Evolutionary conservation across 2,888 invertebrate genomes (phyloP), one percentile per base, ranked within the genome.

Genomic region (Toxonevra muliebris): DNA sequence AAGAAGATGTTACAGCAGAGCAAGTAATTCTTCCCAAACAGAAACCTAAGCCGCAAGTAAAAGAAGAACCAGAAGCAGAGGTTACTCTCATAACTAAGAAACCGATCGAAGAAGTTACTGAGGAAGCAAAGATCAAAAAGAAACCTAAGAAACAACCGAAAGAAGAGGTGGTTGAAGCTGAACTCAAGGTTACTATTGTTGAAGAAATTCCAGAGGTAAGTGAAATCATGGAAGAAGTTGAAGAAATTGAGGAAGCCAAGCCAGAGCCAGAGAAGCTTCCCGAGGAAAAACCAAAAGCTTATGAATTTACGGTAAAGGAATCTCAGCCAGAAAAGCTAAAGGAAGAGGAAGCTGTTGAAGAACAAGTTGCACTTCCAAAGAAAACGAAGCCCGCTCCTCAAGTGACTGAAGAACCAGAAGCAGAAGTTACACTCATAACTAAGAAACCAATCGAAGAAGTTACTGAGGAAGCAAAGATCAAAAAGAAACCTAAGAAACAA

Each of bases 361-460:
- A 82, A 42, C 71, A 74, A 42, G 74, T 75, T 42, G 60, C 68
- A 7, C 69, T 75, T 48, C 73, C 71, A 9, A 73, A 72, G 54
- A 83, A 82, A 52, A 83, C 74, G 71, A 76, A 79, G n/a, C 74
- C 75, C 0, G 70, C 65, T 2, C 69, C 73, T 10, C 68, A 80
- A 40, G 75, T 79, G 55, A 74, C 76, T 9, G 82, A 83, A 74
- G 84, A 83, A 42, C 80, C 80, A 10, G 83, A 80, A 52, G 82
- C 76, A 10, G 79, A 82, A 61, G 77, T 82, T 13, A 74, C 76
- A 40, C 68, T 83, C 2, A 76, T 75, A 17, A 70, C 77, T 9
- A 66, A 68, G 30, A 68, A 71, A 63, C 68, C 68, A 20, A 73
- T 77, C 2, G 78, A 84, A 69, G 79, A 83, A 69, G 76, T 80